Base-by-base conservation (phyloP, 2,113 vertebrate species). In the Struthio camelus region DNA sequence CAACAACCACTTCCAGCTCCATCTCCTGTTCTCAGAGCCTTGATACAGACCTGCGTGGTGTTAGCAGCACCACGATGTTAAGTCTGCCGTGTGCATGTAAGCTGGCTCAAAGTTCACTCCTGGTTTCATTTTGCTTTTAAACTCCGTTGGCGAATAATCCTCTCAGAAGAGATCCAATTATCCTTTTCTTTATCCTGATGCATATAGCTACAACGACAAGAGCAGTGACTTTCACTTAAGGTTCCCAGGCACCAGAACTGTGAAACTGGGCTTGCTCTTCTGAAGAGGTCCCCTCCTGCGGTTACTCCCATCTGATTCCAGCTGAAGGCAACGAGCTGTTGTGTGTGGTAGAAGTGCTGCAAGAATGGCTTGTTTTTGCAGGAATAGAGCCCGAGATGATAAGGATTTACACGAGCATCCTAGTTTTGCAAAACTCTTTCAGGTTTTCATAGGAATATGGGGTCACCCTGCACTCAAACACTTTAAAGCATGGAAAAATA, bases 31-130 rank as follows among this genome's bases (percentile, higher is more conserved):
- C 61, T 15, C 0, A 3, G 23, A 54, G 51, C 61, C 56, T 70
- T 67, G 19, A 69, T 0, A 0, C 15, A 8, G 89, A 14, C 46
- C 51, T 0, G 0, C 11, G 32, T 3, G 2, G 42, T 25, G 22
- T 25, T 46, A 78, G 30, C 53, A 58, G 36, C 8, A 8, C 40
- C 61, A 56, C 0, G 0, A 28, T 3, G 22, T 40, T 40, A 46
- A 14, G 22, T 11, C 24, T 73, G 56, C 28, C 32, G 58, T 4
- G 0, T 7, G 10, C 32, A 19, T 4, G 38, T 64, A 27, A 86
- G 50, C n/a, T 42, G 36, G 20, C 36, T 50, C 77, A 80, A 50
- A 53, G 44, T 28, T 86, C 30, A 17, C 16, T 65, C 61, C 23
- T 10, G n/a, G 38, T 7, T 87, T 24, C 38, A 46, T 51, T 82